Percentiles rank a stretch among this genome's conserved stretches.
phyloP scores from a whole-genome alignment of 1,140 invertebrate species.

The Drosophila pandora region DNA sequence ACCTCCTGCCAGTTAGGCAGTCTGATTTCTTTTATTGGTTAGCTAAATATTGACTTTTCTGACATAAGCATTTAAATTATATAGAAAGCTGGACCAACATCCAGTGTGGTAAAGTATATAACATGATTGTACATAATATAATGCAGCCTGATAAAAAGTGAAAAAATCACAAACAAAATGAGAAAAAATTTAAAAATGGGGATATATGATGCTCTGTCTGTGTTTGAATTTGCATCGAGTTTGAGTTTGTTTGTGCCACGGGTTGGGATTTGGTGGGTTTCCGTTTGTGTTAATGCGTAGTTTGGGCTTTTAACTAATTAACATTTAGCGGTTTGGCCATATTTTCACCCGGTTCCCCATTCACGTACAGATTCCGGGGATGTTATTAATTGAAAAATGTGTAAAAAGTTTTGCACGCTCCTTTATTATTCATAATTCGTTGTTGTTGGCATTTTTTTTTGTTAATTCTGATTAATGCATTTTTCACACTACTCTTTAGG shows the following conservation, averaged over 20 bases:
- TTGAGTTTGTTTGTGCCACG: conserved; percentile 19
- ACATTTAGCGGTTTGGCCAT: conserved; percentile 78
- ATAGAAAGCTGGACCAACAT: conserved; percentile 26
- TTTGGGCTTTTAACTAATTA: conserved; percentile 81
- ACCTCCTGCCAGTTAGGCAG: conserved; percentile 4
- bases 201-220: conserved; percentile 41
- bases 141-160: conserved; percentile 46
- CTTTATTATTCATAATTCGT: conserved; percentile 70
- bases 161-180: conserved; percentile 51
- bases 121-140: conserved; percentile 53
- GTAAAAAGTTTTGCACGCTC: conserved; percentile 60
- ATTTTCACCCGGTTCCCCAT: conserved; percentile 30
- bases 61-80: conserved; percentile 38
- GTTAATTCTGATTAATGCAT: conserved; percentile 75
- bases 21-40: conserved; percentile 44
- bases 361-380: conserved; percentile 29
- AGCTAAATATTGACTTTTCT: conserved; percentile 68
- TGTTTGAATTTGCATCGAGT: conserved; percentile 32
- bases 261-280: conserved; percentile 5
- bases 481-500: conserved; percentile 72
- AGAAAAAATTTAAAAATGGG: conserved; percentile 47
- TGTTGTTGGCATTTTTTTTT: conserved; percentile 39
- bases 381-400: conserved; percentile 81
- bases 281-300: conserved; percentile 64
- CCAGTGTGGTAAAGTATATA: conserved; percentile 22